These are phyloP conservation scores for Chrysolina haemoptera DNA, from an alignment of 2,888 invertebrate species.

Conservation along the genomic window DNA sequence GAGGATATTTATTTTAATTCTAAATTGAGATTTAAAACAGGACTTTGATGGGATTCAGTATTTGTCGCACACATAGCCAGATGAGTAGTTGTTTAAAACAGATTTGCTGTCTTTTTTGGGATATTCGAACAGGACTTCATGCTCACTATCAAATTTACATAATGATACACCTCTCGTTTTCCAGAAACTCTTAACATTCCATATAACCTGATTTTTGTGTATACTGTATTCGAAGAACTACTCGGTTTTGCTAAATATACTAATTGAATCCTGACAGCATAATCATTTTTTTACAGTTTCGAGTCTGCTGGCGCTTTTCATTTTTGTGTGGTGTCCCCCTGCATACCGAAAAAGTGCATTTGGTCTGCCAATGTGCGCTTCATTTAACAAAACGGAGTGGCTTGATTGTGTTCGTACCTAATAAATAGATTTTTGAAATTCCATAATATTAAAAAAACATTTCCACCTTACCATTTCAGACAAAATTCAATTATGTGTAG, in stretches of 20 bases:
- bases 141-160: too few relatives aligned
- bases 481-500: background rate
- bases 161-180: too few relatives aligned
- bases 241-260: constrained; percentile 21
- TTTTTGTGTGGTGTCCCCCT: constrained; percentile 65
- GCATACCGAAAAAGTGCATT: constrained; percentile 62
- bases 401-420: constrained; percentile 53
- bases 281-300: constrained; percentile 53
- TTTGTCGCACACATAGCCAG: too few relatives aligned
- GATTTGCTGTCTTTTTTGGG: too few relatives aligned
- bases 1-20: too few relatives aligned
- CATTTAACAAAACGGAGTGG: constrained; percentile 59
- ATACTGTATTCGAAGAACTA: background rate
- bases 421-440: constrained; percentile 45
- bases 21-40: too few relatives aligned
- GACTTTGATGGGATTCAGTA: too few relatives aligned
- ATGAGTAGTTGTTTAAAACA: too few relatives aligned
- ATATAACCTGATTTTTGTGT: too few relatives aligned
- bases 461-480: background rate
- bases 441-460: background rate
- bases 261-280: constrained; percentile 51
- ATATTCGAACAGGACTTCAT: too few relatives aligned
- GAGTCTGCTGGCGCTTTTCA: constrained; percentile 65
- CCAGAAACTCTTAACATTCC: too few relatives aligned
- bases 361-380: constrained; percentile 63